These are phyloP conservation scores for Eupithecia abbreviata DNA, from an alignment of 2,888 invertebrate species.

Conservation along the genomic window DNA sequence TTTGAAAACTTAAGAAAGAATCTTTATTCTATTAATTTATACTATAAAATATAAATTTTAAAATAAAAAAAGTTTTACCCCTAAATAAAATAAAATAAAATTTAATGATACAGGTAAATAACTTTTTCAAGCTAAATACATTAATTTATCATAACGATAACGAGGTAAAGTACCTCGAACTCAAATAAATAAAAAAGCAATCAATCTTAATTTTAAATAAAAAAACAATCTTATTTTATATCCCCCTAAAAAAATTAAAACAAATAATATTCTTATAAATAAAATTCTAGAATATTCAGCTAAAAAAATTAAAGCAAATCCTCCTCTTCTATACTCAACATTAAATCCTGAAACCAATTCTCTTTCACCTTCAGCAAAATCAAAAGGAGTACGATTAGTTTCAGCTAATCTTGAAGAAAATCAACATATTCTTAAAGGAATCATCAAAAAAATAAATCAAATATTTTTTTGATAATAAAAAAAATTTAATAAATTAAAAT, in stretches of 20 bases:
- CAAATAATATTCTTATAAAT: slow-evolving; percentile 86
- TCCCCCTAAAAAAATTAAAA: slow-evolving; percentile 84
- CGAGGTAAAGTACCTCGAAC: slow-evolving; percentile 87
- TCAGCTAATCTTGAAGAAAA: slow-evolving; percentile 86
- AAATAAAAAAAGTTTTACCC: slow-evolving; percentile 75
- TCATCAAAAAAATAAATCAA: slow-evolving; percentile 82
- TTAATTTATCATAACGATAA: slow-evolving; percentile 90
- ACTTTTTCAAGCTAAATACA: slow-evolving; percentile 86
- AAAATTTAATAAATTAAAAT: slow-evolving; percentile 82
- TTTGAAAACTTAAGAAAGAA: slow-evolving; percentile 88
- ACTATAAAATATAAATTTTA: slow-evolving; percentile 72
- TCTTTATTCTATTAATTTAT: slow-evolving; percentile 84
- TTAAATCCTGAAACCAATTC: slow-evolving; percentile 92
- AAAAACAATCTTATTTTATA: slow-evolving; percentile 74
- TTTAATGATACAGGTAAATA: slow-evolving; percentile 86
- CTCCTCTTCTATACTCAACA: slow-evolving; percentile 88
- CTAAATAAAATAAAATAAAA: slow-evolving; percentile 85
- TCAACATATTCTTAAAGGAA: slow-evolving; percentile 83
- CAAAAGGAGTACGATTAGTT: slow-evolving; percentile 90
- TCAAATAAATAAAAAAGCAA: slow-evolving; percentile 86
- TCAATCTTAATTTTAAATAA: slow-evolving; percentile 82
- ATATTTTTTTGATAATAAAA: slow-evolving; percentile 74
- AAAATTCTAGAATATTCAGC: slow-evolving; percentile 88
- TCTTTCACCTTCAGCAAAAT: slow-evolving; percentile 91
- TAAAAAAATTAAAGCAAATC: slow-evolving; percentile 89